Conservation (phyloP, 1,140 invertebrate species). For the Sipha flava region DNA sequence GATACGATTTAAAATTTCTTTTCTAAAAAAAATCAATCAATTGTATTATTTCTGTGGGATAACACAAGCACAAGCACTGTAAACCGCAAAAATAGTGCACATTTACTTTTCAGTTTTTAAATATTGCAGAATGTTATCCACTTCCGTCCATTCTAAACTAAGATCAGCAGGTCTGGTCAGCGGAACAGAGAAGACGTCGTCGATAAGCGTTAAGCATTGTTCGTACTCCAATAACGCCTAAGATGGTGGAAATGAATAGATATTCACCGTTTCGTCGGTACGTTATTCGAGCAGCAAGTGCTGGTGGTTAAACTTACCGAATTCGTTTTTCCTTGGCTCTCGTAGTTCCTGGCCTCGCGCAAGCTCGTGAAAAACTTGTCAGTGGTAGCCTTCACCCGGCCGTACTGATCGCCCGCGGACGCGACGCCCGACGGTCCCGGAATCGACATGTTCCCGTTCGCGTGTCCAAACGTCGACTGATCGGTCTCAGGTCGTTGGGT, state of each 20-base stretch:
- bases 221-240: constrained; percentile 11
- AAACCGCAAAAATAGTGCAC: background rate
- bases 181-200: background rate
- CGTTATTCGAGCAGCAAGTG: no score
- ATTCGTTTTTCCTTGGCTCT: background rate
- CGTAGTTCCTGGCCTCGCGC: background rate
- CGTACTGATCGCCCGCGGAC: background rate
- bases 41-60: background rate
- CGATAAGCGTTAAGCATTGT: background rate
- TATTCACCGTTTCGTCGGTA: background rate
- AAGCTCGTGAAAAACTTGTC: background rate
- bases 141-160: background rate
- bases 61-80: background rate
- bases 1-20: constrained; percentile 11
- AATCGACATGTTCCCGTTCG: no score
- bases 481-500: no score
- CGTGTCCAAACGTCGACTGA: no score
- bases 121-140: constrained; percentile 1
- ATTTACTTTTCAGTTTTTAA: constrained; percentile 9
- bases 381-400: background rate
- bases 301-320: background rate
- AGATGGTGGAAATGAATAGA: background rate
- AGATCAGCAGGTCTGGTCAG: background rate
- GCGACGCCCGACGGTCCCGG: no score
- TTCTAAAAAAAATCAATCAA: background rate